Conservation (phyloP, 2,888 invertebrate genomes). For the Sycophila texana region DNA sequence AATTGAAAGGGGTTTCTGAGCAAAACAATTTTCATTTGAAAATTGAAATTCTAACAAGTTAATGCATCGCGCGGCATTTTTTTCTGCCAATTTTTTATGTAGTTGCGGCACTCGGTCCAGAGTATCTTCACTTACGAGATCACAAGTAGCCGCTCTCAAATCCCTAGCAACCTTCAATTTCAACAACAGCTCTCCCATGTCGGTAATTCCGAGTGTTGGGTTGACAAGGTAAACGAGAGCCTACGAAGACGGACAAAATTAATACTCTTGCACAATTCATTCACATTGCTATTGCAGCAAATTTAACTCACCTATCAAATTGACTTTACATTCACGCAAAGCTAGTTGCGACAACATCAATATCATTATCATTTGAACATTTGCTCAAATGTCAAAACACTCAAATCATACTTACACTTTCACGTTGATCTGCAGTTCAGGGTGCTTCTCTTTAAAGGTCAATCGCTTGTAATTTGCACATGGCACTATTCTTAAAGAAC, state of each 20-base stretch:
- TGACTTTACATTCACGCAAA: background rate
- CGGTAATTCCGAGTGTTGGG: conserved; percentile 66
- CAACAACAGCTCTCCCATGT: conserved; percentile 75
- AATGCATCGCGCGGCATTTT: conserved; percentile 46
- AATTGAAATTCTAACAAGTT: conserved; percentile 28
- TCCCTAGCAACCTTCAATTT: conserved; percentile 78
- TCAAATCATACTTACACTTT: conserved; percentile 60
- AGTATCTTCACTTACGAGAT: conserved; percentile 78
- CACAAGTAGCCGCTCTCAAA: conserved; percentile 78
- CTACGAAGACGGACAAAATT: conserved; percentile 1
- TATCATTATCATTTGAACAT: conserved; percentile 55
- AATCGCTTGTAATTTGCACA: conserved; percentile 29
- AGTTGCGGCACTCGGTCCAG: conserved; percentile 77
- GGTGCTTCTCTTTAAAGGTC: conserved; percentile 31
- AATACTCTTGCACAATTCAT: conserved; percentile 48
- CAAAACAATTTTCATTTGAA: conserved; percentile 53
- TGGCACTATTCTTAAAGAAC: conserved; percentile 8
- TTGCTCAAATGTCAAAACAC: conserved; percentile 64
- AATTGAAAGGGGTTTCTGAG: conserved; percentile 53
- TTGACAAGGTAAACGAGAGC: conserved; percentile 67
- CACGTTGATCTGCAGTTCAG: conserved; percentile 64
- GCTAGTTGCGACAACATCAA: background rate
- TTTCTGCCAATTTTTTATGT: conserved; percentile 61
- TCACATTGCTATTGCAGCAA: conserved; percentile 29
- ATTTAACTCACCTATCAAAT: conserved; percentile 29